Evolutionary conservation across 2,797 vertebrate genomes (phyloP), one percentile per base, ranked within the genome.

Genomic region (Hydrocynus forskahlii): DNA sequence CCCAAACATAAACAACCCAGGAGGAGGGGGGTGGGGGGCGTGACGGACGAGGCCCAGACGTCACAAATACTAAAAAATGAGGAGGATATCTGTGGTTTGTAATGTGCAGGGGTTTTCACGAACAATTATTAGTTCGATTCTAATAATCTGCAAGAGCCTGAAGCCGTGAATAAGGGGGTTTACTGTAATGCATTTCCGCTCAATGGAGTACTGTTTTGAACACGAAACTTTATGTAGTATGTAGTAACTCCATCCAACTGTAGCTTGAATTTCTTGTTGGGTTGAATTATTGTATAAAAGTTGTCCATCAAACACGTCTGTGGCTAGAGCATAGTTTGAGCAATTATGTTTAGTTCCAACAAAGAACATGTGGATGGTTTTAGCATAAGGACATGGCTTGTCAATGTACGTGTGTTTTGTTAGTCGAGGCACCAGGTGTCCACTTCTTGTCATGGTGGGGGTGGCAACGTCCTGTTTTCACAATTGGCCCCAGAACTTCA

Each of bases 391-490:
- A 85, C 89, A 92, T 93, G 50, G 23, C 14, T 35, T 93, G 91
- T 93, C 91, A 81, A 85, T n/a, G 19, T 76, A 89, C 89, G 87
- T 91, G 88, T 90, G 88, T 87, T 57, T 86, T 78, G 83, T 87
- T 85, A 86, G 84, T 7, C 70, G 79, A 86, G 77, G 81, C 80
- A 25, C 88, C 89, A 93, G 91, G 92, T 94, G 91, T 92, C 89
- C 84, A 89, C 88, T 90, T 93, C 92, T 92, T 92, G 89, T 85
- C 81, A 86, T 83, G 76, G 87, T 91, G 90, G 90, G 74, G 83
- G 29, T 52, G 43, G 25, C 45, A 38, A 64, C 87, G 93, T 94
- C 93, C 93, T 92, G 91, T 90, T 89, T 82, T 66, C 87, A 92
- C 91, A 92, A 91, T 90, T 71, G 76, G 59, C 81, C 86, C 45